Percentiles rank a stretch among this genome's conserved stretches.
These are phyloP conservation scores for Eupithecia insigniata DNA, from an alignment of 2,888 invertebrate genomes.

Conservation along the genomic window DNA sequence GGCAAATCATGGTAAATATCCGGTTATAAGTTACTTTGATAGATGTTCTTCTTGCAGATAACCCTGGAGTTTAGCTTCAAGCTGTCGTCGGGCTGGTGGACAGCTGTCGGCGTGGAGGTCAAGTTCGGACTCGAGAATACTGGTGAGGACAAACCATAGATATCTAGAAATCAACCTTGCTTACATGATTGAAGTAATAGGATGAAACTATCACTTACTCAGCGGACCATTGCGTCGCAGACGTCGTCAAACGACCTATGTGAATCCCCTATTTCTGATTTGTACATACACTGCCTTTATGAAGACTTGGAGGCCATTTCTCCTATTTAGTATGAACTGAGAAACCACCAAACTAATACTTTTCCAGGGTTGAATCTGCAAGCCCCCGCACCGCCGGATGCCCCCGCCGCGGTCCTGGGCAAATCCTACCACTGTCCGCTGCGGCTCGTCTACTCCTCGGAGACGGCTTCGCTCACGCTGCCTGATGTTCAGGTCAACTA, in stretches of 20 bases:
- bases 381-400: slow-evolving; percentile 71
- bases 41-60: slow-evolving; percentile 61
- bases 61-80: slow-evolving; percentile 84
- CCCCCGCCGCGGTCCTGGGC: slow-evolving; percentile 80
- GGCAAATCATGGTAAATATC: background rate
- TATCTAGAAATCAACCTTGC: too few species aligned
- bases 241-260: too few species aligned
- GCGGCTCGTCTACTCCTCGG: slow-evolving; percentile 77
- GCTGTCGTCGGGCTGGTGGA: slow-evolving; percentile 80
- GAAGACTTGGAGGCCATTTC: background rate
- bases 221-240: too few species aligned
- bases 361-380: slow-evolving; percentile 65
- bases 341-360: background rate
- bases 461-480: slow-evolving; percentile 75
- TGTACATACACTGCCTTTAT: too few species aligned
- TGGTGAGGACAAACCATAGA: slow-evolving; percentile 21
- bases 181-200: too few species aligned
- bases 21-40: too few species aligned
- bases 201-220: too few species aligned
- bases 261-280: too few species aligned
- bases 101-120: slow-evolving; percentile 83
- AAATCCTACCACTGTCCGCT: slow-evolving; percentile 83
- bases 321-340: background rate
- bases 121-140: slow-evolving; percentile 71
- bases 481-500: slow-evolving; percentile 84